Evolutionary conservation across 2,888 invertebrate species (phyloP).

Genomic region (Nemapogon koenigi): DNA sequence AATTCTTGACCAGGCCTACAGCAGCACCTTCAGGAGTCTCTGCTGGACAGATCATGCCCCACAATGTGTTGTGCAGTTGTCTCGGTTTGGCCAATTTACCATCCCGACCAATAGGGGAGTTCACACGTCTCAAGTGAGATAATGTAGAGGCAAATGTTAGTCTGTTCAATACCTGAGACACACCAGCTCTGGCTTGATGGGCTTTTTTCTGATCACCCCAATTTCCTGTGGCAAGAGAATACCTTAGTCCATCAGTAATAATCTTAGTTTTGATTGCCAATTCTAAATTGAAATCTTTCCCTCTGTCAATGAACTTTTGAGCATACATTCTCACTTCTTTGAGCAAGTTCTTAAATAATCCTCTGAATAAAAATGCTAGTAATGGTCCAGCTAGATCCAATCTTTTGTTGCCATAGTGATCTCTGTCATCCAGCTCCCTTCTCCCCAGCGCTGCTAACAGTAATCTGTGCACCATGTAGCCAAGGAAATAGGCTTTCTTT

Average conservation of each 20-base stretch:
- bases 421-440: conserved; percentile 97
- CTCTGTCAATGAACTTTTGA: conserved; percentile 98
- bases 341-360: conserved; percentile 93
- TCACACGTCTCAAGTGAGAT: conserved; percentile 96
- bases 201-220: conserved; percentile 99
- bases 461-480: conserved; percentile 99
- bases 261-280: conserved; percentile 96
- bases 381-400: conserved; percentile 97
- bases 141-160: conserved; percentile 98
- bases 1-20: conserved; percentile 97
- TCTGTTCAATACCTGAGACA: conserved; percentile 97
- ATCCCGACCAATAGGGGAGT: conserved; percentile 98
- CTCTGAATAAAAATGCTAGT: conserved; percentile 95
- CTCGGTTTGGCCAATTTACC: conserved; percentile 99
- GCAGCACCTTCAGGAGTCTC: conserved; percentile 99
- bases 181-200: conserved; percentile 96
- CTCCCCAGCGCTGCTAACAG: conserved; percentile 92
- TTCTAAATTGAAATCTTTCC: conserved; percentile 98
- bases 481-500: conserved; percentile 97
- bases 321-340: conserved; percentile 99
- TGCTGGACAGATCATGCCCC: conserved; percentile 99
- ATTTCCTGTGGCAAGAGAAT: conserved; percentile 98
- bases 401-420: conserved; percentile 99
- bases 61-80: conserved; percentile 97
- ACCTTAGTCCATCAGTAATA: conserved; percentile 96